Conservation (phyloP, 2,113 vertebrate genomes). For the Vombatus ursinus region DNA sequence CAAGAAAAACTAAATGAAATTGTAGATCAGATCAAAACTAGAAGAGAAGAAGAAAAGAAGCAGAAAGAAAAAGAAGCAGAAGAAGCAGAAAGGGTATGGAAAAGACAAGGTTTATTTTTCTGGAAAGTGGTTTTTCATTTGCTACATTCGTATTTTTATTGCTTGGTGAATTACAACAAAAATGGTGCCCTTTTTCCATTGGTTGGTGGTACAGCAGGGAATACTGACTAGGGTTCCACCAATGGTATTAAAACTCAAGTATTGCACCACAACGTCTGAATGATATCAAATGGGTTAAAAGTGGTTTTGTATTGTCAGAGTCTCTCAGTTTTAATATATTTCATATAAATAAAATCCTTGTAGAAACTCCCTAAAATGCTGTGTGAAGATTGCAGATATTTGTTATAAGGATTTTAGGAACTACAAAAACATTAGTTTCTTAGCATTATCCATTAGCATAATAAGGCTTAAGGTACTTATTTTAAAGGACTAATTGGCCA, state of each 20-base stretch:
- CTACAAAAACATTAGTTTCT: neutral
- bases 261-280: constrained; percentile 30
- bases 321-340: neutral
- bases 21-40: constrained; percentile 94
- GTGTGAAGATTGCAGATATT: neutral
- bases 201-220: neutral
- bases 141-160: neutral
- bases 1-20: constrained; percentile 98
- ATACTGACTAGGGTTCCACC: neutral
- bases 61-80: constrained; percentile 93
- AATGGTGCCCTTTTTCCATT: neutral
- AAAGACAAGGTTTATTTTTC: neutral
- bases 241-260: constrained; percentile 10
- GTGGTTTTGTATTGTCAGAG: constrained; percentile 27
- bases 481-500: neutral
- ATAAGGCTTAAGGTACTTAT: neutral
- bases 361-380: neutral
- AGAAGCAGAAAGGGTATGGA: constrained; percentile 95
- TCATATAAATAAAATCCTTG: neutral
- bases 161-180: neutral
- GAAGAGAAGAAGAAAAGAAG: constrained; percentile 93
- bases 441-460: neutral
- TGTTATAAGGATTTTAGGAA: neutral
- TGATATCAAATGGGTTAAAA: neutral
- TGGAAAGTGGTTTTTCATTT: neutral